Base-by-base conservation (phyloP, 2,113 vertebrate genomes). In the Albula goreensis region DNA sequence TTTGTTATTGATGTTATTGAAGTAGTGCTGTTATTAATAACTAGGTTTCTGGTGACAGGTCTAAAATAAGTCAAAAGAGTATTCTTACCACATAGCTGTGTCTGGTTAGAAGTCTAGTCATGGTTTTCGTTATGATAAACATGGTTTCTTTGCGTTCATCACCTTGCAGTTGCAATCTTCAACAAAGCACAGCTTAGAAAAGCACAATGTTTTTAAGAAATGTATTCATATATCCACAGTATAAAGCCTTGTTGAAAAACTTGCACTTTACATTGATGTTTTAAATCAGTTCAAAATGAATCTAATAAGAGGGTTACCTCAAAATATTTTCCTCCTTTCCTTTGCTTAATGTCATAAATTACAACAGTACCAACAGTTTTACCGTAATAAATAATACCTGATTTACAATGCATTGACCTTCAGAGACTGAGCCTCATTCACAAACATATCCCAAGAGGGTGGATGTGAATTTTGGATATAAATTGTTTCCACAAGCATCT, bases 81-180 rank as follows among this genome's bases (percentile, higher is more conserved):
- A 86, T 89, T 88, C 70, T 87, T 89, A 15, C 78, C 88, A 74
- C 22, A 82, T 6, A 50, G 53, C 84, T 31, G 87, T 86, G 80
- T 92, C 87, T 88, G 81, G 79, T 19, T 63, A 66, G 80, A 19
- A 86, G 70, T 78, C 85, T 85, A 87, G 88, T 94, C 90, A 88
- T 94, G 93, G 90, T 91, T 94, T 93, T 93, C 91, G 90, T 93
- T 91, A 92, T 87, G 87, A 6, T 88, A 85, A 86, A 88, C 91
- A 88, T 86, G 12, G 49, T 92, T 89, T 87, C 90, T 93, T 88
- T 91, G 89, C 93, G 87, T 49, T 12, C 19, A 9, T 79, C 90
- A 93, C 90, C 85, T 89, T 50, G 89, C 84, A 88, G 88, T 84
- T 93, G 88, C 90, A 88, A 77, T 91, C 90, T 89, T 90, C 90